A percentile compares a stretch with the other conserved stretches of the same genome.
phyloP scores from a whole-genome alignment of 2,888 invertebrate species.

The Clanis bilineata region DNA sequence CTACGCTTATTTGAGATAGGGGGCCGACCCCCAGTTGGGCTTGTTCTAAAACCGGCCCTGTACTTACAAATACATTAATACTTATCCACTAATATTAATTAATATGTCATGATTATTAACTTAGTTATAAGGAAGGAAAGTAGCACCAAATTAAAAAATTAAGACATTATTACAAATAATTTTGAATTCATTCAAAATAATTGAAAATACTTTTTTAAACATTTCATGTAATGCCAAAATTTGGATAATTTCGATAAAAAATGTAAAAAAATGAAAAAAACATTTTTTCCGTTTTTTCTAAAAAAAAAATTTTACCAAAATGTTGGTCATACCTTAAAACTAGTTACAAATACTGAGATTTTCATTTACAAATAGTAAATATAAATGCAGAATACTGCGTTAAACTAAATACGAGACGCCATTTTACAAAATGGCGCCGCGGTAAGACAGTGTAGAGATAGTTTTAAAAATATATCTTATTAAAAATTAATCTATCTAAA shows the following conservation, averaged over 20 bases:
- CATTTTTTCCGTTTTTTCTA: too few species aligned
- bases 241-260: too few species aligned
- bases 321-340: background rate
- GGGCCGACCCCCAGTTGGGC: background rate
- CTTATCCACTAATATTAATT: background rate
- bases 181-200: background rate
- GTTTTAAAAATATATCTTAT: background rate
- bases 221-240: too few species aligned
- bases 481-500: slow-evolving; percentile 1
- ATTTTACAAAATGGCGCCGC: slow-evolving; percentile 1
- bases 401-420: background rate
- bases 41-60: background rate
- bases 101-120: slow-evolving; percentile 4
- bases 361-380: background rate
- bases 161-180: background rate
- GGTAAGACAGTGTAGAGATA: background rate
- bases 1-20: slow-evolving; percentile 5
- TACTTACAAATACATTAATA: slow-evolving; percentile 12
- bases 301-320: background rate
- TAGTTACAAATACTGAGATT: slow-evolving; percentile 9
- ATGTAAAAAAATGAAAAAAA: too few species aligned
- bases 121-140: background rate
- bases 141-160: background rate
- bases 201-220: background rate
- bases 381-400: slow-evolving; percentile 6